Percentiles rank a stretch among this genome's conserved stretches.
Evolutionary conservation across 2,113 vertebrate species (phyloP).

Genomic region (Scomber japonicus): DNA sequence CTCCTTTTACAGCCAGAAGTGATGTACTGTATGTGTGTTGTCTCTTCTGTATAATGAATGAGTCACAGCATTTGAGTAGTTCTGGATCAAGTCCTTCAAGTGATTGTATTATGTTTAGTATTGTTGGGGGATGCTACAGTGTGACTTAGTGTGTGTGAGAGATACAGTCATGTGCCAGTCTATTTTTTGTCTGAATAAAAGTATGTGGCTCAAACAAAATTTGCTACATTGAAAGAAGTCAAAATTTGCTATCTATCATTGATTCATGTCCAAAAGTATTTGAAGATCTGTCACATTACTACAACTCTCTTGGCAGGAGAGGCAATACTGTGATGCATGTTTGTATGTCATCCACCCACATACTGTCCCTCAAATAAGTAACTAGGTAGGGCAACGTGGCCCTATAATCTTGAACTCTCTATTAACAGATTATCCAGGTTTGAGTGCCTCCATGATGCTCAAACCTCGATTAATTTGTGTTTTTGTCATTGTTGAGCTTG

Average conservation of each 20-base stretch:
- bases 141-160: neutral
- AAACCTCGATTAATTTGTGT: neutral
- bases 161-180: neutral
- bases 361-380: neutral
- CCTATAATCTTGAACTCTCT: neutral
- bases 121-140: accelerated
- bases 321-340: neutral
- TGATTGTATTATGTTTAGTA: neutral
- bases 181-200: neutral
- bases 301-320: neutral
- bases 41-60: neutral
- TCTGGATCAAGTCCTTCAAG: neutral
- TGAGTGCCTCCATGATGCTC: neutral
- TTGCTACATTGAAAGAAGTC: neutral
- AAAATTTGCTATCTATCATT: constrained; percentile 1
- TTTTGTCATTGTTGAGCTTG: neutral
- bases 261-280: neutral
- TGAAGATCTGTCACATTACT: neutral
- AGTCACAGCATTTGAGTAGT: neutral
- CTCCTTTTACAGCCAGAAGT: neutral
- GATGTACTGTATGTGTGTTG: neutral
- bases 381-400: neutral
- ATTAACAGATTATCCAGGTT: neutral
- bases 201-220: neutral
- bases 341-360: neutral